These are phyloP conservation scores for Tetanocera ferruginea DNA, from an alignment of 2,888 invertebrate species.

Conservation along the genomic window DNA sequence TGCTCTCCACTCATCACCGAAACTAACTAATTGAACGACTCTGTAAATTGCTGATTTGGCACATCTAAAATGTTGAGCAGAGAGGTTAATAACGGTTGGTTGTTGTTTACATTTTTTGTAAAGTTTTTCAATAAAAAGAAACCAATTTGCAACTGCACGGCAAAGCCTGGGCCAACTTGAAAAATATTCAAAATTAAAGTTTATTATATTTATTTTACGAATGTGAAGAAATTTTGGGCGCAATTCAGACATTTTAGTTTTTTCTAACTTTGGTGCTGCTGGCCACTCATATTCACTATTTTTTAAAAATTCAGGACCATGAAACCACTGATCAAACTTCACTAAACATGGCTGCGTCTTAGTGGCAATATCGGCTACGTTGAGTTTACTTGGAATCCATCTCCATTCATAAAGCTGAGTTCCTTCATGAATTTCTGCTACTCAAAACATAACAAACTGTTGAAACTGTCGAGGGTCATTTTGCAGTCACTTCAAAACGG, in stretches of 20 bases:
- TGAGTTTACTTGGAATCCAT: slow-evolving; percentile 45
- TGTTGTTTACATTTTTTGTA: background rate
- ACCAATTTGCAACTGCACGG: background rate
- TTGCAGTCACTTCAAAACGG: slow-evolving; percentile 42
- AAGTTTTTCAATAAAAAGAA: background rate
- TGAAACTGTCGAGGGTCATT: slow-evolving; percentile 41
- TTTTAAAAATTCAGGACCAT: slow-evolving; percentile 33
- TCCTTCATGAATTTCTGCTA: slow-evolving; percentile 44
- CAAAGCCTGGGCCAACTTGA: background rate
- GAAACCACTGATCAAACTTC: slow-evolving; percentile 36
- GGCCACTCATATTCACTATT: background rate
- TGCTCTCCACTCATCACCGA: background rate
- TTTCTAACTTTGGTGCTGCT: background rate
- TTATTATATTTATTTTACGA: background rate
- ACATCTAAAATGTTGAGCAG: background rate
- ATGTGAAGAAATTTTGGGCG: background rate
- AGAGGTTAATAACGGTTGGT: background rate
- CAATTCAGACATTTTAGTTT: background rate
- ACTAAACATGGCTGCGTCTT: slow-evolving; percentile 3
- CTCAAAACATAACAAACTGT: slow-evolving; percentile 43
- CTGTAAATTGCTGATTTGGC: background rate
- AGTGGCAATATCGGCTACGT: slow-evolving; percentile 17
- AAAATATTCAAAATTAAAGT: background rate
- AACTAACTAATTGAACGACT: too few species aligned
- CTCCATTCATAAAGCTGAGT: slow-evolving; percentile 38